A percentile compares a stretch with the other conserved stretches of the same genome.
These are phyloP conservation scores for Lepidotrigona ventralis DNA, from an alignment of 1,140 invertebrate species.

Conservation along the genomic window DNA sequence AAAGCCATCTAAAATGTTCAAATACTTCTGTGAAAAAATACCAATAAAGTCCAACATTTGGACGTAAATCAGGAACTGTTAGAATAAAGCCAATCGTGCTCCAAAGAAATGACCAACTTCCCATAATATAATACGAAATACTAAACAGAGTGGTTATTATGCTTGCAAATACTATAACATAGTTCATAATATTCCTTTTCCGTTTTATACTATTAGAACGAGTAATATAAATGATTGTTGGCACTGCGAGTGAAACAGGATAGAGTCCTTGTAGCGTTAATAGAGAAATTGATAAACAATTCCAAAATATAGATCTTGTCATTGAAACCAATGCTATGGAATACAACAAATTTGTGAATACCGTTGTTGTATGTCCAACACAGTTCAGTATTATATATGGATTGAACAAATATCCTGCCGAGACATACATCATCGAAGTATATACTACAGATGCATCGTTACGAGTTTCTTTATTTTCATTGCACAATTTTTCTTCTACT, in stretches of 20 bases:
- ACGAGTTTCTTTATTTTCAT: conserved; percentile 34
- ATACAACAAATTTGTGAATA: conserved; percentile 92
- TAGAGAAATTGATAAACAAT: conserved; percentile 86
- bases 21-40: conserved; percentile 99
- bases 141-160: conserved; percentile 69
- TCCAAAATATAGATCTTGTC: conserved; percentile 83
- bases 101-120: conserved; percentile 74
- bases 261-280: conserved; percentile 93
- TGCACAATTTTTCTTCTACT: conserved; percentile 53
- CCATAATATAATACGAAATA: conserved; percentile 72
- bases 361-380: conserved; percentile 94
- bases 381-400: conserved; percentile 95
- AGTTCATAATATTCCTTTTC: conserved; percentile 53
- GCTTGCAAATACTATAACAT: conserved; percentile 71
- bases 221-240: conserved; percentile 83
- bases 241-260: conserved; percentile 90
- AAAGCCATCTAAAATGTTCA: conserved; percentile 97
- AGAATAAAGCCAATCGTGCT: conserved; percentile 76
- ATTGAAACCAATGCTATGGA: conserved; percentile 86
- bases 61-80: conserved; percentile 94
- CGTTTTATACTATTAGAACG: conserved; percentile 63
- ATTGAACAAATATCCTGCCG: conserved; percentile 94
- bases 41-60: conserved; percentile 99
- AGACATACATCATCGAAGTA: conserved; percentile 82
- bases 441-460: conserved; percentile 42